Evolutionary conservation across 1,140 invertebrate species (phyloP), one percentile per base, ranked within the genome.

Genomic region (Bombus terrestris): DNA sequence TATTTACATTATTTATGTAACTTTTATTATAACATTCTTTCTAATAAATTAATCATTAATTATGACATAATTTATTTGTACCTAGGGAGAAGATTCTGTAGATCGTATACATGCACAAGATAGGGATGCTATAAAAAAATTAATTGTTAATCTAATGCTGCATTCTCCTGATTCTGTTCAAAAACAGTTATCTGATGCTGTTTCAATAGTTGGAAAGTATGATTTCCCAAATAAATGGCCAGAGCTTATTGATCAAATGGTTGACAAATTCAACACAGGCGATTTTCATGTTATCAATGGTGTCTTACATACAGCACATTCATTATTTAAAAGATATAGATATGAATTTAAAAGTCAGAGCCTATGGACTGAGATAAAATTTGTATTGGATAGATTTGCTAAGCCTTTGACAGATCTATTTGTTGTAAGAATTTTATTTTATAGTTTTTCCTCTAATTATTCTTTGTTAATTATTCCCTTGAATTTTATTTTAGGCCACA

Each of bases 181-280:
- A 94, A 97, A 98, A 92, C 99, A 99, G 94, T 96, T 99, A 18
- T 99, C 98, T 92, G 98, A 99, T 96, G 98, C 98, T 12, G 98
- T 99, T 76, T 98, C 98, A 89, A 98, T 99, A 35, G 99, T 99
- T 90, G 99, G 99, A 2, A 97, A 97, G 92, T 97, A 98, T 92
- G 99, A 99, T 95, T 99, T 99, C 93, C 99, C 99, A 1, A 96
- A 97, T 78, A 98, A 99, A 94, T 99, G 99, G 99, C 98, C 98
- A 10, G 97, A 97, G 89, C 95, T 99, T 10, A 97, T 99, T 12
- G 95, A 97, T 72, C 97, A 98, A 94, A 98, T 99, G 98, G 97
- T 99, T n/a, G 97, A 97, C 59, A 98, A 98, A 92, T 99, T 99
- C 94, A 96, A 96, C 83, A 97, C 97, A 86, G 97, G 98, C 57